These are phyloP conservation scores for Stenodera caucasica DNA, from an alignment of 2,888 invertebrate genomes.

Conservation along the genomic window DNA sequence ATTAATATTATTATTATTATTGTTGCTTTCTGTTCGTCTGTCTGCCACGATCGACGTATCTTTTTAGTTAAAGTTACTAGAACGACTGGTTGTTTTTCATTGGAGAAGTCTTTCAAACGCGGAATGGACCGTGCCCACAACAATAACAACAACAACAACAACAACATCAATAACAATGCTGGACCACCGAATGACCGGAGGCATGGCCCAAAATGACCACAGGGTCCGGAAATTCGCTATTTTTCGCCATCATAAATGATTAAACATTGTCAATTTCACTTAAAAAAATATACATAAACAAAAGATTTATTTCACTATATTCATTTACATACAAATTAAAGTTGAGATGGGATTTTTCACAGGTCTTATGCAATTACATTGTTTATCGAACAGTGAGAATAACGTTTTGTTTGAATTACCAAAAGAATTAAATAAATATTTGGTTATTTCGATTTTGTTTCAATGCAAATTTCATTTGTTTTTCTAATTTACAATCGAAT, in stretches of 20 bases:
- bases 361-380: neutral
- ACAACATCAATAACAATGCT: conserved; percentile 11
- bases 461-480: neutral
- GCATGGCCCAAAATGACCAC: conserved; percentile 35
- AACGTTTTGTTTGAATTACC: neutral
- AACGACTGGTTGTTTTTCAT: conserved; percentile 3
- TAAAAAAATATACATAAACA: neutral
- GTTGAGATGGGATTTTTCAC: neutral
- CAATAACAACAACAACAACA: conserved; percentile 5
- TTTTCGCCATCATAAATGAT: conserved; percentile 20
- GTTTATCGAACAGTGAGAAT: neutral
- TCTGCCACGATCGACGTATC: conserved; percentile 7
- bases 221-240: conserved; percentile 23
- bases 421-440: conserved; percentile 6
- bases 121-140: conserved; percentile 27
- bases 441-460: neutral
- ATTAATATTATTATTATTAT: neutral
- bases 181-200: conserved; percentile 31
- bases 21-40: neutral
- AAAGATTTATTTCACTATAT: neutral
- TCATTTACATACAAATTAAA: neutral
- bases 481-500: neutral
- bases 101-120: conserved; percentile 2
- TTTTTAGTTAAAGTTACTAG: conserved; percentile 9
- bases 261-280: neutral